These are phyloP conservation scores for Spondyliosoma cantharus DNA, from an alignment of 2,797 vertebrate genomes.

Conservation along the genomic window DNA sequence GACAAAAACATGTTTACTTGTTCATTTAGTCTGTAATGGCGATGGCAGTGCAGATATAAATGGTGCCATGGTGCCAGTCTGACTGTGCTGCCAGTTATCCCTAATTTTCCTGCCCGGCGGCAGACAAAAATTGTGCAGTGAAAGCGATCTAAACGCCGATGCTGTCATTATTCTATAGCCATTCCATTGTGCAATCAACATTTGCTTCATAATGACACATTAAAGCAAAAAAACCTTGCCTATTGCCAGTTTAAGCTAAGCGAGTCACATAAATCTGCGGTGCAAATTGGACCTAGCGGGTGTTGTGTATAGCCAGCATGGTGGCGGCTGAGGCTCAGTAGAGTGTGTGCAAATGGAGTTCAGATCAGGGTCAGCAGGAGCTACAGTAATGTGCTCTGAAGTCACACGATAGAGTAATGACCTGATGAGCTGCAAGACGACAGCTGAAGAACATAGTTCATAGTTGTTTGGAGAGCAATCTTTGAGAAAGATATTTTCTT, in stretches of 20 bases:
- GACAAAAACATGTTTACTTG: too few relatives aligned
- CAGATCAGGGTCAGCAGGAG: conserved; percentile 42
- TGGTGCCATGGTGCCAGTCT: too few relatives aligned
- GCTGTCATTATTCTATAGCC: too few relatives aligned
- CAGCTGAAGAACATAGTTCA: not conserved
- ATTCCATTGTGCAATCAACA: too few relatives aligned
- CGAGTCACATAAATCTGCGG: conserved; percentile 26
- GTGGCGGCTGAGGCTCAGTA: conserved; percentile 30
- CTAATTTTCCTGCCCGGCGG: too few relatives aligned
- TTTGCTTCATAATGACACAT: too few relatives aligned
- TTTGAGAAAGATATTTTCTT: not conserved
- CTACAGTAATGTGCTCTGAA: not conserved
- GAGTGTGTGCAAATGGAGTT: conserved; percentile 36
- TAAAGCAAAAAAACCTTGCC: too few relatives aligned
- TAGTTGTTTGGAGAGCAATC: not conserved
- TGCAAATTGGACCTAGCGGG: conserved; percentile 52
- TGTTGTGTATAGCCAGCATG: conserved; percentile 12
- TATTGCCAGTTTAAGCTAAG: conserved; percentile 13
- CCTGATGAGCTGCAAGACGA: not conserved
- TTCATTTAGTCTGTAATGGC: too few relatives aligned
- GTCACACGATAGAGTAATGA: not conserved
- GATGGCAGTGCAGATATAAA: too few relatives aligned
- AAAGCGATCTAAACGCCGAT: too few relatives aligned
- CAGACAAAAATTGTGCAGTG: too few relatives aligned
- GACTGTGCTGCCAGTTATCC: too few relatives aligned